phyloP scores from a whole-genome alignment of 30 jellyfish, hydroid and myxozoan genomes.

The Aurelia aurita complex sp. Pacific region DNA sequence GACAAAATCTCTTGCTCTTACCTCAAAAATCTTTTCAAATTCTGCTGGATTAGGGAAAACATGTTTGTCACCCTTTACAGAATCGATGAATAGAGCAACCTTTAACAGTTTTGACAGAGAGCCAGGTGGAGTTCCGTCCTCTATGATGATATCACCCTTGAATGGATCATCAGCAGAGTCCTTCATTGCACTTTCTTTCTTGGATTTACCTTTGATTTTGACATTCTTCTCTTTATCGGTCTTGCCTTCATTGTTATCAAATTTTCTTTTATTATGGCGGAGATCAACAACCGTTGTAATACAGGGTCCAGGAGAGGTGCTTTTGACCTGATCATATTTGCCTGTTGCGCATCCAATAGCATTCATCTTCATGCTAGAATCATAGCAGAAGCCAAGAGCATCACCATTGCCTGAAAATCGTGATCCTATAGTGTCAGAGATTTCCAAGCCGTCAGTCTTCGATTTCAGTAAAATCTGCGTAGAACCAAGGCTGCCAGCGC shows the following conservation, averaged over 20 bases:
- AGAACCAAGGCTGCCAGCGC: slow-evolving; percentile 60
- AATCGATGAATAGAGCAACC: too few relatives aligned
- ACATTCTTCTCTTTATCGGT: too few relatives aligned
- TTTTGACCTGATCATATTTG: not conserved
- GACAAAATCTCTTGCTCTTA: too few relatives aligned
- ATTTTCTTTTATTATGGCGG: not conserved
- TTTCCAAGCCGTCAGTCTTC: slow-evolving; percentile 30
- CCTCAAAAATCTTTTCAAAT: too few relatives aligned
- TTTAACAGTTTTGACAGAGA: too few relatives aligned
- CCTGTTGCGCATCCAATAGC: slow-evolving; percentile 23
- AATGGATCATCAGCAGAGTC: not conserved
- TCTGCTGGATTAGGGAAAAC: too few relatives aligned
- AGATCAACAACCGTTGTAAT: slow-evolving; percentile 47
- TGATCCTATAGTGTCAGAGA: slow-evolving; percentile 30
- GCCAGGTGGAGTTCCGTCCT: slow-evolving; percentile 60
- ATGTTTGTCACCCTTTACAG: too few relatives aligned
- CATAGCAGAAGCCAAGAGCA: slow-evolving; percentile 31
- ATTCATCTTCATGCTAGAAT: slow-evolving; percentile 8
- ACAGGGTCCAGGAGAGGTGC: slow-evolving; percentile 40
- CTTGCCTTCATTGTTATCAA: too few relatives aligned
- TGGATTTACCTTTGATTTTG: too few relatives aligned
- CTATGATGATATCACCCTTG: slow-evolving; percentile 29
- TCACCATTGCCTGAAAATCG: slow-evolving; percentile 63
- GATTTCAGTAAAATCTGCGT: slow-evolving; percentile 49
- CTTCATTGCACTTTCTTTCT: too few relatives aligned